Evolutionary conservation across 2,888 invertebrate genomes (phyloP).

Genomic region (Bellardia pandia): DNA sequence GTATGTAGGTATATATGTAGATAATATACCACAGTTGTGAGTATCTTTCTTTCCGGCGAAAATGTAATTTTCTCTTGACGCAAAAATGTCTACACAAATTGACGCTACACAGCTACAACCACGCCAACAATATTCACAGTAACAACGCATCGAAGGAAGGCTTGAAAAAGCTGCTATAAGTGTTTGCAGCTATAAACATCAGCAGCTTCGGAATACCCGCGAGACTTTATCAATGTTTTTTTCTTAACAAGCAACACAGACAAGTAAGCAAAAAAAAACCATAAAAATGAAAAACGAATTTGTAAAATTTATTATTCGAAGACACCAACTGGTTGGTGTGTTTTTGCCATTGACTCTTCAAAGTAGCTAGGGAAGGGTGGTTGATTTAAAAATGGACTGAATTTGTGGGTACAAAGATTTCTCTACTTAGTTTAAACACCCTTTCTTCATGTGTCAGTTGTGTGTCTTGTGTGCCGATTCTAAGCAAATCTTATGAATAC

Average conservation of each 20-base stretch:
- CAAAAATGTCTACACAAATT: conserved; percentile 41
- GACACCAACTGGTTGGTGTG: background rate
- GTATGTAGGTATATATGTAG: background rate
- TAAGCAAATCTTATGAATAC: conserved; percentile 47
- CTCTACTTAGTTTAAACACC: conserved; percentile 32
- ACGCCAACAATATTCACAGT: background rate
- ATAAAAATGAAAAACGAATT: conserved; percentile 38
- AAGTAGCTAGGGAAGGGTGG: conserved; percentile 20
- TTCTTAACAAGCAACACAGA: conserved; percentile 2
- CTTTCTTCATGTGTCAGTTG: conserved; percentile 13
- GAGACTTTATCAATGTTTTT: conserved; percentile 51
- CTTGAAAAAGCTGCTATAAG: conserved; percentile 27
- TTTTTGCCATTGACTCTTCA: conserved; percentile 8
- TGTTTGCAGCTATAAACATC: conserved; percentile 16
- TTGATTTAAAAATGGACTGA: conserved; percentile 55
- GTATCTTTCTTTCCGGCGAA: conserved; percentile 79
- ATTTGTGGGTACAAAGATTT: conserved; percentile 48
- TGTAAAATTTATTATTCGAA: conserved; percentile 48
- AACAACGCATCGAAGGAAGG: conserved; percentile 23
- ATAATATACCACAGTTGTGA: conserved; percentile 79
- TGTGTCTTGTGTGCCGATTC: conserved; percentile 27
- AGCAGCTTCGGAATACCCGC: conserved; percentile 53
- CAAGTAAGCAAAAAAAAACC: background rate
- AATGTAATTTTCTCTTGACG: conserved; percentile 81
- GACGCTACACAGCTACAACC: conserved; percentile 9